Evolutionary conservation across 1,140 invertebrate genomes (phyloP), one percentile per base, ranked within the genome.

Genomic region (Trichoplusia ni): DNA sequence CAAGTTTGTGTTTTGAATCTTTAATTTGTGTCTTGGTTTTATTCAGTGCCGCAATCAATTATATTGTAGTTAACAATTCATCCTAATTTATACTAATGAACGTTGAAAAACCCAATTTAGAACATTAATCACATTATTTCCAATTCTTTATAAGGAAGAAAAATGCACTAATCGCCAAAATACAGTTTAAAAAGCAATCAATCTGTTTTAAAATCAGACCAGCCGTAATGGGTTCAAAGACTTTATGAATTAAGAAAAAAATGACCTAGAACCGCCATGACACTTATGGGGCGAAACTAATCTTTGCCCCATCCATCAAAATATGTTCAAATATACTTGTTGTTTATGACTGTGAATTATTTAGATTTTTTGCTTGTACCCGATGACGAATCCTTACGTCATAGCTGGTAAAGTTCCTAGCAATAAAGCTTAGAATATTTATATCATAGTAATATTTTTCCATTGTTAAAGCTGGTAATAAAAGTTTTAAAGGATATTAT

Each of bases 221-320:
- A 23, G 27, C 46, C 4, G 7, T 49, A 49, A 49, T 49, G 46
- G 46, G 46, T 49, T 49, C 25, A 49, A 31, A 49, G 46, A 49
- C 46, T 29, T 49, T 31, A 8, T 13, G 18, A 18, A 29, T 21
- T 23, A 27, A 49, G 25, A 49, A 49, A 47, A 33, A 49, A 49
- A 49, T 49, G 46, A 49, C 46, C 46, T 49, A 49, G 23, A 29
- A 14, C 14, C 46, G n/a, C 25, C n/a, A 49, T 31, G 46, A 49
- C 46, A 49, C 9, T n/a, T 49, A 31, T 29, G 29, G 46, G 46
- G 29, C n/a, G 25, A 29, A 31, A 49, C 27, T 49, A 16, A 13
- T 9, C 46, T 29, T 49, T 31, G 44, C 46, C 46, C 8, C 46
- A 49, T 49, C 46, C 29, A 25, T 49, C 46, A 31, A 18, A 18